Percentiles rank a stretch among this genome's conserved stretches.
These are phyloP conservation scores for Tiliqua scincoides DNA, from an alignment of 2,113 vertebrate genomes.

Conservation along the genomic window DNA sequence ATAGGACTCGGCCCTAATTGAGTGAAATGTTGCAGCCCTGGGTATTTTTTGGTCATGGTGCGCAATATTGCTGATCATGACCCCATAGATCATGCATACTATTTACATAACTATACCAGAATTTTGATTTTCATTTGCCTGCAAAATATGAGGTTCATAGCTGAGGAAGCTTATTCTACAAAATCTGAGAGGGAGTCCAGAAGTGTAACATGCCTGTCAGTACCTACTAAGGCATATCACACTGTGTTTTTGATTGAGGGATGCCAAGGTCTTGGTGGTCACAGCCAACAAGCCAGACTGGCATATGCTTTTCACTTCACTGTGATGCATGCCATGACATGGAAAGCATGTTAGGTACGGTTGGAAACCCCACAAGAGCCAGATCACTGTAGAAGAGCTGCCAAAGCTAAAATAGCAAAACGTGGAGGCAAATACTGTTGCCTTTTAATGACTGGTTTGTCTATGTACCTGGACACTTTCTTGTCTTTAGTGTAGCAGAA, in stretches of 20 bases:
- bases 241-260: conserved; percentile 49
- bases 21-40: not conserved
- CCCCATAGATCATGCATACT: not conserved
- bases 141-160: conserved; percentile 51
- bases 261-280: conserved; percentile 56
- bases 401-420: conserved; percentile 45
- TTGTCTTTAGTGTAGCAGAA: not conserved
- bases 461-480: not conserved
- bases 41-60: conserved; percentile 41
- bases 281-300: conserved; percentile 56
- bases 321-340: conserved; percentile 37
- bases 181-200: conserved; percentile 24
- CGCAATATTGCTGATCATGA: conserved; percentile 15
- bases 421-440: conserved; percentile 37
- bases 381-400: conserved; percentile 44
- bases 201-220: conserved; percentile 51
- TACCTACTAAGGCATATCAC: conserved; percentile 53
- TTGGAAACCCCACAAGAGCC: conserved; percentile 61
- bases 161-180: conserved; percentile 34
- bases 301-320: conserved; percentile 59
- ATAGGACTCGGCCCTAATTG: no score
- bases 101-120: conserved; percentile 53
- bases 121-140: conserved; percentile 39
- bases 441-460: fast-evolving
- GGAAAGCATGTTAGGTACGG: conserved; percentile 64